Base-by-base conservation (phyloP, 2,888 invertebrate species). In the Nymphalis polychloros region DNA sequence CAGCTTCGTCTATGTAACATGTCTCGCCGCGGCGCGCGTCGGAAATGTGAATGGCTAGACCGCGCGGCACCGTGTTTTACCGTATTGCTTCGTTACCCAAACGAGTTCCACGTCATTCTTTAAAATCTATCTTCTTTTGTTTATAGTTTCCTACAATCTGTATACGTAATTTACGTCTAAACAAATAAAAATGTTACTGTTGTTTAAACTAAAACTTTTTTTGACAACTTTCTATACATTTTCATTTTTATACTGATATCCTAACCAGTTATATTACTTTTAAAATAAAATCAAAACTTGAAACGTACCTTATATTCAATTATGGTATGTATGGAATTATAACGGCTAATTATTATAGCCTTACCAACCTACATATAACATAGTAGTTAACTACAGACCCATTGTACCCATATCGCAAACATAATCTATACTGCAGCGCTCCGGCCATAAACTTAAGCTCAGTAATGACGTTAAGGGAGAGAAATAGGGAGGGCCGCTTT, bases 11-110 rank as follows among this genome's bases (percentile, higher is more conserved):
- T 53, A 52, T 67, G 53, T 53, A 67, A 59, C 73, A 70, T 75
- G 79, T 80, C 79, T 78, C 78, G 78, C 53, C 77, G 13, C 50
- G 19, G 20, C 50, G 10, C 80, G 79, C 81, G 81, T 76, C 81
- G 72, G 64, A 59, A 63, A 73, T 71, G 75, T 80, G 80, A 81
- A 81, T 79, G 88, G 83, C 87, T 81, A 89, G 90, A 90, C 90
- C 79, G 82, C 82, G 78, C 80, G 89, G 85, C 88, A 82, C 87
- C 88, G 72, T 76, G 81, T 80, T 79, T 76, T 75, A 73, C 77
- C 75, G 81, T 78, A 80, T 76, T 78, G 79, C 79, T 82, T 84
- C 81, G 82, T 83, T 83, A 81, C 76, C 75, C 77, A 83, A 82
- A 82, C 79, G 79, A 83, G 78, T 68, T 72, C 65, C 62, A 65